Percentiles rank a stretch among this genome's conserved stretches.
Evolutionary conservation across 2,113 vertebrate species (phyloP).

Genomic region (Gobio gobio): DNA sequence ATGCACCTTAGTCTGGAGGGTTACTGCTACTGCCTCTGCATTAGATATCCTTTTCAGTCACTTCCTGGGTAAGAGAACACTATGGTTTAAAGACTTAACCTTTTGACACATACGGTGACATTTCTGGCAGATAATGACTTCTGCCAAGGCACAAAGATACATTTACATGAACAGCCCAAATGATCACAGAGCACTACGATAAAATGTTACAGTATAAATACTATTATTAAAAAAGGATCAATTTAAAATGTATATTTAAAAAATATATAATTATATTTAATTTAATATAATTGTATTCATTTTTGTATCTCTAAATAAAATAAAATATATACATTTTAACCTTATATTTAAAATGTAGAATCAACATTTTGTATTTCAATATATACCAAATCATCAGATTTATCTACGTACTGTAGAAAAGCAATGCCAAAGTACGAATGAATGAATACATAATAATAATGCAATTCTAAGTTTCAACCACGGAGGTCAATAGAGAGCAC

Average conservation of each 20-base stretch:
- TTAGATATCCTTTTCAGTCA: not conserved
- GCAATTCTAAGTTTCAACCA: not conserved
- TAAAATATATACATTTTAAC: no score
- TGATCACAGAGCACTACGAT: not conserved
- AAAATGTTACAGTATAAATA: not conserved
- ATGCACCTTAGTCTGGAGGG: not conserved
- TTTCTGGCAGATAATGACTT: not conserved
- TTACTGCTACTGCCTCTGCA: slow-evolving; percentile 24
- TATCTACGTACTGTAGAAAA: not conserved
- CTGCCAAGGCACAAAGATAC: not conserved
- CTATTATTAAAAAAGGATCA: no score
- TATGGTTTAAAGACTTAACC: not conserved
- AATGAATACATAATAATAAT: not conserved
- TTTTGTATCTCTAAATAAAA: no score
- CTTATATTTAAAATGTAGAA: not conserved
- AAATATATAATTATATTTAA: no score
- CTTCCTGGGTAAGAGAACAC: not conserved
- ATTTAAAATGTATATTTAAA: no score
- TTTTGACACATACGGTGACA: not conserved
- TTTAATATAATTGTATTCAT: no score
- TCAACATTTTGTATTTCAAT: not conserved
- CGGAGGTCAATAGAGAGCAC: not conserved
- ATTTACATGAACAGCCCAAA: not conserved
- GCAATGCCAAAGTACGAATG: not conserved
- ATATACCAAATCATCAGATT: not conserved